Evolutionary conservation across 1,140 invertebrate genomes (phyloP).

Genomic region (Brachystomella parvula): DNA sequence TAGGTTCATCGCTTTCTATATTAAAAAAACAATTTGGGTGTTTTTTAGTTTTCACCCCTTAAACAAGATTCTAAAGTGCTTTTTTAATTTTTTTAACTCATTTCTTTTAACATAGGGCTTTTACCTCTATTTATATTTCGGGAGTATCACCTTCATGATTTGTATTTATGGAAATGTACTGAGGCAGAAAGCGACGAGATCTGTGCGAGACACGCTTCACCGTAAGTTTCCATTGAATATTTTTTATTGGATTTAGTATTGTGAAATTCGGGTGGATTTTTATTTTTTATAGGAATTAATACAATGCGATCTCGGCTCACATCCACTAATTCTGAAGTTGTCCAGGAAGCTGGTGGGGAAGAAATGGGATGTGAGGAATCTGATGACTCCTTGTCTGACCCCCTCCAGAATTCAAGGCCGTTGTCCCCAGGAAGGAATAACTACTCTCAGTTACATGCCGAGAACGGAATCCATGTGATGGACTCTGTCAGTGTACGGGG

Average conservation of each 20-base stretch:
- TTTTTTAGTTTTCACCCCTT: neutral
- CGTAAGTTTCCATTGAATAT: slow-evolving; percentile 16
- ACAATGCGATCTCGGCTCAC: slow-evolving; percentile 32
- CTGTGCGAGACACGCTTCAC: slow-evolving; percentile 27
- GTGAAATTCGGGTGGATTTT: neutral
- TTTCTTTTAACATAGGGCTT: slow-evolving; percentile 53
- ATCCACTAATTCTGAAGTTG: slow-evolving; percentile 5
- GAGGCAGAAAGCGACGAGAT: slow-evolving; percentile 48
- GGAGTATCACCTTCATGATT: slow-evolving; percentile 68
- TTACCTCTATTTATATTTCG: slow-evolving; percentile 71
- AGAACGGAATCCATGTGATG: neutral
- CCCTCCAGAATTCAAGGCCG: slow-evolving; percentile 17
- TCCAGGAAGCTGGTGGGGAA: slow-evolving; percentile 18
- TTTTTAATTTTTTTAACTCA: neutral
- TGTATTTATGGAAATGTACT: slow-evolving; percentile 68
- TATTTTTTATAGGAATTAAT: slow-evolving; percentile 25
- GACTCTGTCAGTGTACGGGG: neutral
- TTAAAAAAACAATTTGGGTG: neutral
- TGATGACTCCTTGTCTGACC: slow-evolving; percentile 27
- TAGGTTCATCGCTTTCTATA: slow-evolving; percentile 41
- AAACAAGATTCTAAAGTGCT: neutral
- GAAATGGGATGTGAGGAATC: slow-evolving; percentile 13
- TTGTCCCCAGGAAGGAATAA: neutral
- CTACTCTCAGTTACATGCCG: neutral
- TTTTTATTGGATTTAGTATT: neutral